Evolutionary conservation across 2,888 invertebrate species (phyloP), one percentile per base, ranked within the genome.

Genomic region (Ferdinandea cuprea): DNA sequence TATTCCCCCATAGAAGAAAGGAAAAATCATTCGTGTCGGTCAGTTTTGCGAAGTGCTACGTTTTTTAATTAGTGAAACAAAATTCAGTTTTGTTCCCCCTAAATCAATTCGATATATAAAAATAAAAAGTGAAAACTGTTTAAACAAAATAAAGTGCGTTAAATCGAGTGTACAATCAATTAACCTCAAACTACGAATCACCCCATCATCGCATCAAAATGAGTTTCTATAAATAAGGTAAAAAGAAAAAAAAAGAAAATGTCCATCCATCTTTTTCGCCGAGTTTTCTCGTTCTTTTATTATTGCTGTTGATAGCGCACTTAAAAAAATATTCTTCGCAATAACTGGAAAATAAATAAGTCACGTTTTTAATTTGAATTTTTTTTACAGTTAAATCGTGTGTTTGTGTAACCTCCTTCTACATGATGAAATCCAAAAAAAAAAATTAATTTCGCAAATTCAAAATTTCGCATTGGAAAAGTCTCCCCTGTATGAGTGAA

Each of bases 181-280:
- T 61, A 79, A 79, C 65, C 72, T 73, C 32, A 56, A 80, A 77
- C 13, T 19, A 52, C 66, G 71, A 66, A 81, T 81, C 52, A 65
- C 58, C 76, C 71, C 78, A 42, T 73, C 52, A 73, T 48, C 61
- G 68, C 48, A 58, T 35, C 72, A 78, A 68, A 72, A 83, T 83
- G 83, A 78, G 63, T 78, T 83, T 72, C 78, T 78, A 78, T 73
- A 83, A 83, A 83, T 83, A 73, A 83, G 78, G 83, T 78, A 78
- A 83, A 65, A 37, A 42, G 52, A 58, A 37, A 48, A n/a, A 52
- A 50, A 50, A 42, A 68, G 32, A 73, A 79, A 80, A 58, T 69
- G 58, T 72, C 50, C 44, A 72, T 63, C 40, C 35, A 44, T 54
- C 8, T 54, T 59, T 59, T 28, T 44, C 19, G 25, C 21, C 42